phyloP scores from a whole-genome alignment of 2,113 vertebrate genomes.

The Steatornis caripensis region DNA sequence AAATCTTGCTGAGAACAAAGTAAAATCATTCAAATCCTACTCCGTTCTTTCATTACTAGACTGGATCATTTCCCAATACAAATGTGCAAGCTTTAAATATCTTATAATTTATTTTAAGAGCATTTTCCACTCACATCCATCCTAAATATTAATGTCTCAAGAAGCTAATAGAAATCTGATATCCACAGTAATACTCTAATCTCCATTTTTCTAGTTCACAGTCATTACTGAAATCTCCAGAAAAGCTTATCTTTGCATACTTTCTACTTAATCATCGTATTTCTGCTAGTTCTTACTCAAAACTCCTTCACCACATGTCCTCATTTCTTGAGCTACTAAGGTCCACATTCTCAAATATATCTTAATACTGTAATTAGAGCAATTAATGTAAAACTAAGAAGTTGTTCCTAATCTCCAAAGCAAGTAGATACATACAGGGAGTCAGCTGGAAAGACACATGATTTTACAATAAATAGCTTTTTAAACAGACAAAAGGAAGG shows the following conservation, averaged over 20 bases:
- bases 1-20: neutral
- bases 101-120: slow-evolving; percentile 47
- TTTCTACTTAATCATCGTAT: neutral
- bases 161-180: slow-evolving; percentile 51
- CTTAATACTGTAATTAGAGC: neutral
- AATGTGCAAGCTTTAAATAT: slow-evolving; percentile 49
- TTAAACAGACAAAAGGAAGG: neutral
- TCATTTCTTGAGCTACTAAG: neutral
- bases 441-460: neutral
- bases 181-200: slow-evolving; percentile 23
- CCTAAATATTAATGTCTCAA: slow-evolving; percentile 41
- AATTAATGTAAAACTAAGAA: neutral
- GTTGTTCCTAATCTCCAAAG: neutral
- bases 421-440: neutral
- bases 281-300: neutral
- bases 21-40: neutral
- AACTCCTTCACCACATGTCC: neutral
- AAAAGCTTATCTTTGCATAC: slow-evolving; percentile 29
- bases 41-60: neutral
- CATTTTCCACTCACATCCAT: slow-evolving; percentile 25
- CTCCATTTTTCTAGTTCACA: neutral
- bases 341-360: neutral
- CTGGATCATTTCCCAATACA: neutral
- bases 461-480: neutral
- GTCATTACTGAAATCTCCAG: slow-evolving; percentile 30